Conservation (phyloP, 2,797 vertebrate species). For the Acanthurus leucopareius region DNA sequence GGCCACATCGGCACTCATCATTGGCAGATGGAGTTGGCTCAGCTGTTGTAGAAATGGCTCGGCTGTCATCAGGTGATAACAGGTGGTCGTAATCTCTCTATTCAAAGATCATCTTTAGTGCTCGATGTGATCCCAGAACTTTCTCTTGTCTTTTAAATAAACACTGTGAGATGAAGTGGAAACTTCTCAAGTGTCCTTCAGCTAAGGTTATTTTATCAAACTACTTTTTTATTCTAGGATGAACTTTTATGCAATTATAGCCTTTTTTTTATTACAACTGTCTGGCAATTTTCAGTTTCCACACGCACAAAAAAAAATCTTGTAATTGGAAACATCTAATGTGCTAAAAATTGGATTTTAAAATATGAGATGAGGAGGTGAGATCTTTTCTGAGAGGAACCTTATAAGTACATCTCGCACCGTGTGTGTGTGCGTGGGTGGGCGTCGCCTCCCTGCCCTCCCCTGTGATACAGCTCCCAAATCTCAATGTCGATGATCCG, state of each 20-base stretch:
- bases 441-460: slow-evolving; percentile 62
- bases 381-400: slow-evolving; percentile 52
- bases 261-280: too few species aligned
- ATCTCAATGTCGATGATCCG: slow-evolving; percentile 62
- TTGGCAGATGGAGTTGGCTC: slow-evolving; percentile 13
- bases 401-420: slow-evolving; percentile 71
- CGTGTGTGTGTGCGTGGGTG: slow-evolving; percentile 70
- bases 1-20: neutral
- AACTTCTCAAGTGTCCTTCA: neutral
- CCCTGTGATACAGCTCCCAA: slow-evolving; percentile 64
- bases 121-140: neutral
- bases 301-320: neutral
- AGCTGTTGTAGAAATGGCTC: slow-evolving; percentile 19
- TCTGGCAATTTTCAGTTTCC: neutral
- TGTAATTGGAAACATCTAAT: neutral
- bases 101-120: neutral
- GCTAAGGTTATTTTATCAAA: slow-evolving; percentile 1
- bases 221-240: neutral
- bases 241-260: neutral
- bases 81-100: slow-evolving; percentile 29
- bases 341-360: slow-evolving; percentile 1
- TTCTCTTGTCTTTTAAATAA: neutral
- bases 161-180: neutral
- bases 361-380: slow-evolving; percentile 24
- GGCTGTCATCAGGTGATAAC: slow-evolving; percentile 26